phyloP scores from a whole-genome alignment of 1,140 invertebrate genomes.

The Eupristina koningsbergeri region DNA sequence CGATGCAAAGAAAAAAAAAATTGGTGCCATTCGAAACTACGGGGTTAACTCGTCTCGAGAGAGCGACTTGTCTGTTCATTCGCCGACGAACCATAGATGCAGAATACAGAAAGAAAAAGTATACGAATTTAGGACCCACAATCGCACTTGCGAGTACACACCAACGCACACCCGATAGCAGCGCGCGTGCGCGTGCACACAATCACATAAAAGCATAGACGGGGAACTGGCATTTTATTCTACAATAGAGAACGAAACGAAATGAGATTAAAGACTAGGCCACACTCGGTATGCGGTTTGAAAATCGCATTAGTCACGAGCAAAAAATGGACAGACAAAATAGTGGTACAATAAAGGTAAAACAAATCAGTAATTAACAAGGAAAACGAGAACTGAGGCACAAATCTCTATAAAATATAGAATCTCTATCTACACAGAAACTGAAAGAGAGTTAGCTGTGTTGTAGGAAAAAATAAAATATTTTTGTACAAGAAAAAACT shows the following conservation, averaged over 20 bases:
- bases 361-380: too few relatives aligned
- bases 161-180: too few relatives aligned
- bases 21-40: background rate
- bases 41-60: background rate
- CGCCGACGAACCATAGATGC: background rate
- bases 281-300: background rate
- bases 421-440: background rate
- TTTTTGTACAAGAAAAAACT: background rate
- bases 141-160: too few relatives aligned
- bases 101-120: background rate
- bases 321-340: background rate
- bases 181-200: background rate
- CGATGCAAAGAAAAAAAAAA: conserved; percentile 30
- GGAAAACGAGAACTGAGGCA: background rate
- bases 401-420: background rate
- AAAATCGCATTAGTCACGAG: background rate
- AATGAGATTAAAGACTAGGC: background rate
- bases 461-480: conserved; percentile 39
- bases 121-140: too few relatives aligned
- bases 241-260: background rate
- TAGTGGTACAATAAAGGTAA: background rate
- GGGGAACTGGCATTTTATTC: background rate
- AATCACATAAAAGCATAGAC: background rate
- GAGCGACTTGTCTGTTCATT: background rate
- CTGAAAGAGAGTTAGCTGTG: conserved; percentile 9